These are phyloP conservation scores for Steinernema carpocapsae DNA, from an alignment of 2,888 invertebrate species.

Conservation along the genomic window DNA sequence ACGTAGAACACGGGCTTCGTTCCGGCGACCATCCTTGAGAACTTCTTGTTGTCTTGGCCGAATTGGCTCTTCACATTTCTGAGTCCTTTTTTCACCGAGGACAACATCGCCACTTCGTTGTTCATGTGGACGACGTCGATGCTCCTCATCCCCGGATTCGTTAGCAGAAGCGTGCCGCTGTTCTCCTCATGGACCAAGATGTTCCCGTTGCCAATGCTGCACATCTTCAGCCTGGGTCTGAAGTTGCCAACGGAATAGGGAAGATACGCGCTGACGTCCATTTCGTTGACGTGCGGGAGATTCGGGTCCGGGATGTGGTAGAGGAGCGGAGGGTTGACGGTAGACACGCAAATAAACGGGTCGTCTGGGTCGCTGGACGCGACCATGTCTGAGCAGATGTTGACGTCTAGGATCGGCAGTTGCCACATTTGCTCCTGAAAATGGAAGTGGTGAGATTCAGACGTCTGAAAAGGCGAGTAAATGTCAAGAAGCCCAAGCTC, in stretches of 20 bases:
- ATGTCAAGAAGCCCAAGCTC: too few species aligned
- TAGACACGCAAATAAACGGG: slow-evolving; percentile 44
- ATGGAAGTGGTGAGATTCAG: too few species aligned
- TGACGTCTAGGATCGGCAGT: slow-evolving; percentile 73
- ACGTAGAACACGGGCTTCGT: slow-evolving; percentile 42
- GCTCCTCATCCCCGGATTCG: slow-evolving; percentile 29
- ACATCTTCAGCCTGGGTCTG: slow-evolving; percentile 69
- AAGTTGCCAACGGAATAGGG: slow-evolving; percentile 64
- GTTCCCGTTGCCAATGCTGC: slow-evolving; percentile 66
- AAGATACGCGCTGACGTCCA: slow-evolving; percentile 70
- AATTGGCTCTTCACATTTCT: slow-evolving; percentile 40
- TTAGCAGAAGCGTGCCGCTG: slow-evolving; percentile 36
- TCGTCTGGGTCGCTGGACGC: slow-evolving; percentile 39
- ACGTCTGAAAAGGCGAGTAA: too few species aligned
- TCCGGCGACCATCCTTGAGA: slow-evolving; percentile 43
- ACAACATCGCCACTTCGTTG: slow-evolving; percentile 26
- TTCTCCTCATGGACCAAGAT: slow-evolving; percentile 73
- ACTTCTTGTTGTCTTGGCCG: slow-evolving; percentile 15
- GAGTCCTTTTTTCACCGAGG: slow-evolving; percentile 36
- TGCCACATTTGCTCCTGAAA: slow-evolving; percentile 73
- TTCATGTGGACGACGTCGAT: slow-evolving; percentile 1
- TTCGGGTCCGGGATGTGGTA: slow-evolving; percentile 45
- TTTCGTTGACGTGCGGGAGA: slow-evolving; percentile 51
- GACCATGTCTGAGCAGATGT: slow-evolving; percentile 71
- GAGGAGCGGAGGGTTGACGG: slow-evolving; percentile 50